phyloP scores from a whole-genome alignment of 2,113 vertebrate species.

The Columba janthina region DNA sequence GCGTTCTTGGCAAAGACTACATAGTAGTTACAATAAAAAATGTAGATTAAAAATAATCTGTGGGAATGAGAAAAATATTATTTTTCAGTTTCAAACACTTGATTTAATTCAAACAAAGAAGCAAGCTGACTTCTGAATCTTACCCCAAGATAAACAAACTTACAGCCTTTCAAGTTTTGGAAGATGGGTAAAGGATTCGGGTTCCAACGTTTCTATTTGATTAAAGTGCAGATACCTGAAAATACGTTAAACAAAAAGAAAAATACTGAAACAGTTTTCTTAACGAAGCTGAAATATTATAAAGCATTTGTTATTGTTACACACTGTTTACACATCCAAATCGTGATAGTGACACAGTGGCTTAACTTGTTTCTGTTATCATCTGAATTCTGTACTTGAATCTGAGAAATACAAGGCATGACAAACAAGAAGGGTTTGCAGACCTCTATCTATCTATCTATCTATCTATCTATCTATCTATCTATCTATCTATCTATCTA shows the following conservation, averaged over 20 bases:
- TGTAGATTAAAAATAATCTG: neutral
- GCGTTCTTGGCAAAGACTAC: neutral
- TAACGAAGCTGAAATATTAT: neutral
- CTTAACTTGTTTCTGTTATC: neutral
- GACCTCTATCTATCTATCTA: neutral
- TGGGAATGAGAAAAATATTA: neutral
- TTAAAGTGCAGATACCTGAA: constrained; percentile 98
- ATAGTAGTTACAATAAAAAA: neutral
- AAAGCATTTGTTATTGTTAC: neutral
- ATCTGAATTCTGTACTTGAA: neutral
- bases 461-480: no score
- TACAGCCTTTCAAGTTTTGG: constrained; percentile 97
- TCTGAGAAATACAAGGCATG: neutral
- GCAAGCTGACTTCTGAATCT: neutral
- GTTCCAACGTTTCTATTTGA: constrained; percentile 95
- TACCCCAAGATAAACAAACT: constrained; percentile 73
- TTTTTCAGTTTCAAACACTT: neutral
- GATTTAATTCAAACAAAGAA: constrained; percentile 12
- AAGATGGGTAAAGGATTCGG: constrained; percentile 91
- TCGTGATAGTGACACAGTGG: neutral
- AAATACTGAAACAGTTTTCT: neutral
- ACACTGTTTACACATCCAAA: neutral
- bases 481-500: no score
- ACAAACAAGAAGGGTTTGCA: neutral
- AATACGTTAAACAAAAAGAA: constrained; percentile 24